These are phyloP conservation scores for Drosophila mettleri DNA, from an alignment of 2,888 invertebrate species.

Conservation along the genomic window DNA sequence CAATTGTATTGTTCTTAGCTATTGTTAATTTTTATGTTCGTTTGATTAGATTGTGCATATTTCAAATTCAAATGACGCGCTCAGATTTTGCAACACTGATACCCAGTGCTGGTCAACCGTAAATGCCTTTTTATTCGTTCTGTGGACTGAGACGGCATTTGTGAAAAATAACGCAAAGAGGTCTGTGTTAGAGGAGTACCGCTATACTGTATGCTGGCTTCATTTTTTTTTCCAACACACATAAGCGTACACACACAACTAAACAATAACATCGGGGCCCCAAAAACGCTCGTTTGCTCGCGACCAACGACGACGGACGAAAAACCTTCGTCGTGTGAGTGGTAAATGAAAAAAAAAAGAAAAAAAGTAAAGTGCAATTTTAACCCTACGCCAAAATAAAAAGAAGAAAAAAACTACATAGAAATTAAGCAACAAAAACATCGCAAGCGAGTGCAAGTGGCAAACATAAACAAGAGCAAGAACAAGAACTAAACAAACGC, in stretches of 20 bases:
- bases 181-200: constrained; percentile 40
- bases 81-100: constrained; percentile 27
- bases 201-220: constrained; percentile 18
- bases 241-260: constrained; percentile 60
- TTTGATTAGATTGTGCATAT: constrained; percentile 16
- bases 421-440: constrained; percentile 75
- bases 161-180: background rate
- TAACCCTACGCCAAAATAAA: constrained; percentile 66
- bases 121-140: constrained; percentile 30
- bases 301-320: constrained; percentile 61
- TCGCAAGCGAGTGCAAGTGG: constrained; percentile 66
- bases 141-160: constrained; percentile 37
- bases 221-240: constrained; percentile 50
- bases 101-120: constrained; percentile 39
- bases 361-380: constrained; percentile 66
- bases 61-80: constrained; percentile 44
- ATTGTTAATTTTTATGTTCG: constrained; percentile 8
- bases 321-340: constrained; percentile 76
- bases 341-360: constrained; percentile 59
- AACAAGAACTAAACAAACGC: constrained; percentile 62
- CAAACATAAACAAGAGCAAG: constrained; percentile 73
- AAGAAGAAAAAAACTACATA: constrained; percentile 48
- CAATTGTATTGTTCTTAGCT: constrained; percentile 11
- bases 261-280: constrained; percentile 75
- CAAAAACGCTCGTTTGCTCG: constrained; percentile 68